A percentile compares a stretch with the other conserved stretches of the same genome.
Conservation (phyloP, 2,888 invertebrate species). For the Tetragnatha montana region DNA sequence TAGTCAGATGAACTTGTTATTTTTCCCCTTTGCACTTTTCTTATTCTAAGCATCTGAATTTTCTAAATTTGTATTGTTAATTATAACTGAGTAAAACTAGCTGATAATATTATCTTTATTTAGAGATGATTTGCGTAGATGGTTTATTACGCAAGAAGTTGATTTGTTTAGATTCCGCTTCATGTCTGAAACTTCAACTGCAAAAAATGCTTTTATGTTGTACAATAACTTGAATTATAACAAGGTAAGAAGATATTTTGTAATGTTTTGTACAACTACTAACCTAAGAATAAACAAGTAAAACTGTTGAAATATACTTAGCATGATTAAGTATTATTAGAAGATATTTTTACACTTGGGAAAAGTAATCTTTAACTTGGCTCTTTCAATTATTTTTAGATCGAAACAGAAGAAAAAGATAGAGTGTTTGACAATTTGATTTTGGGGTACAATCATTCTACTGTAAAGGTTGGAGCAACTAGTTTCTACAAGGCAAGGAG, state of each 20-base stretch:
- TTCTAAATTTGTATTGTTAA: too few relatives aligned
- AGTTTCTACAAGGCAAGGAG: constrained; percentile 55
- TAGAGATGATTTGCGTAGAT: constrained; percentile 87
- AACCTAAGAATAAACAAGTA: not conserved
- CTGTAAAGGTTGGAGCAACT: constrained; percentile 37
- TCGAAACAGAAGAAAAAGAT: constrained; percentile 82
- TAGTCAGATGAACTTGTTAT: too few relatives aligned
- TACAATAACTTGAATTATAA: constrained; percentile 80
- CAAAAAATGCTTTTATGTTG: constrained; percentile 81
- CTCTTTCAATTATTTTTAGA: constrained; percentile 31
- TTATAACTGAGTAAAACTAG: too few relatives aligned
- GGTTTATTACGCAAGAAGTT: constrained; percentile 92
- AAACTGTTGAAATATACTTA: not conserved
- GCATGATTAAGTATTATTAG: not conserved
- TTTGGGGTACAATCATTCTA: constrained; percentile 80
- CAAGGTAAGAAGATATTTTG: constrained; percentile 76
- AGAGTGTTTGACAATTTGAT: constrained; percentile 81
- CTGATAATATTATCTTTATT: not conserved
- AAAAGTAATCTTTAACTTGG: not conserved
- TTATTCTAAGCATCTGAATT: too few relatives aligned
- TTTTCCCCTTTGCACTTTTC: too few relatives aligned
- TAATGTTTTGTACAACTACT: not conserved
- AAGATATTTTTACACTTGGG: not conserved
- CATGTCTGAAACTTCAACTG: constrained; percentile 72
- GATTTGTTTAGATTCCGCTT: constrained; percentile 87